phyloP scores from a whole-genome alignment of 2,113 vertebrate genomes.

The Circaetus gallicus region DNA sequence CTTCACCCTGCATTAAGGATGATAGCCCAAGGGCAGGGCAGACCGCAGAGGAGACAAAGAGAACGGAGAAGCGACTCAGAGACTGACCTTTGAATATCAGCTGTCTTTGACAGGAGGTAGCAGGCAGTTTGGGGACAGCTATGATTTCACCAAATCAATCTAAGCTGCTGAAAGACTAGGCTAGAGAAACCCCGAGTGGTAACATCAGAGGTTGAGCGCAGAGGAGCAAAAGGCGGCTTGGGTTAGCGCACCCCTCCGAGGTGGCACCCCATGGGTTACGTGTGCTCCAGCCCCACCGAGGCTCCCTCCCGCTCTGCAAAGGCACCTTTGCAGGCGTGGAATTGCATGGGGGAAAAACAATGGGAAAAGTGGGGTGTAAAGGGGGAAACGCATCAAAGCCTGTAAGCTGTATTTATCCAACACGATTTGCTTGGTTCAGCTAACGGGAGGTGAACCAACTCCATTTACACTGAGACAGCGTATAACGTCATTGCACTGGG shows the following conservation, averaged over 20 bases:
- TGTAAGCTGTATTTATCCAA: background rate
- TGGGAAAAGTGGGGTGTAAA: background rate
- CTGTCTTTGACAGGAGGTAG: too few species aligned
- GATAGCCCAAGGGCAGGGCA: background rate
- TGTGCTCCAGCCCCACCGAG: background rate
- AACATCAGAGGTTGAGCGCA: background rate
- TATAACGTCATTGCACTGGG: background rate
- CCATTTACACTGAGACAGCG: too few species aligned
- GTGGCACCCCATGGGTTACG: too few species aligned
- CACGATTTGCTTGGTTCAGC: accelerated
- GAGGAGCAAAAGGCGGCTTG: background rate
- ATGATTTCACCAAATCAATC: background rate
- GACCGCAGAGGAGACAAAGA: background rate
- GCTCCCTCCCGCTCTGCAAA: background rate
- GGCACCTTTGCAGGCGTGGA: background rate
- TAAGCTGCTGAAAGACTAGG: background rate
- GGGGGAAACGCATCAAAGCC: background rate
- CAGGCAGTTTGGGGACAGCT: background rate
- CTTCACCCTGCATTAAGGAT: background rate
- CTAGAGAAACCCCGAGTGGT: background rate
- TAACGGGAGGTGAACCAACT: background rate
- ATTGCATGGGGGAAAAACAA: background rate
- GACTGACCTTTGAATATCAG: too few species aligned
- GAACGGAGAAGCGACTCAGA: background rate
- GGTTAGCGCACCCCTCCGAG: background rate